Base-by-base conservation (phyloP, 1,140 invertebrate genomes). In the Callitettix versicolor region DNA sequence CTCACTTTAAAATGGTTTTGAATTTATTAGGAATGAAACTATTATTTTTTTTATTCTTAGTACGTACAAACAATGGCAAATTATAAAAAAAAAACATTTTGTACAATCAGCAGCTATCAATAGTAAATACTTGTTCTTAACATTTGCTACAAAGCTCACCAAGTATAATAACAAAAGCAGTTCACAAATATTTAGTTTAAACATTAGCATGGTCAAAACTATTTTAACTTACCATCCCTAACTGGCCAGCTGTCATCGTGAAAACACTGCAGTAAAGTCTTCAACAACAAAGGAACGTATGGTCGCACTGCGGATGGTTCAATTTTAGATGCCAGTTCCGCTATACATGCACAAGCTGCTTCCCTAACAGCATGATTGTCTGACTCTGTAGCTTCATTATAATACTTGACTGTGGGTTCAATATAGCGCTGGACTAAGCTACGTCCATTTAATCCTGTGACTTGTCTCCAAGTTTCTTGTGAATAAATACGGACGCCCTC, bases 171-270 rank as follows among this genome's bases (percentile, higher is more conserved):
- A n/a, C n/a, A n/a, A n/a, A n/a, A n/a, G n/a, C n/a, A n/a, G n/a
- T n/a, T n/a, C n/a, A n/a, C n/a, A n/a, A n/a, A n/a, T n/a, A n/a
- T n/a, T n/a, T n/a, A n/a, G n/a, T n/a, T n/a, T n/a, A n/a, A n/a
- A n/a, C n/a, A n/a, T n/a, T n/a, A n/a, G n/a, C n/a, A n/a, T n/a
- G n/a, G n/a, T n/a, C n/a, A n/a, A n/a, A n/a, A n/a, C n/a, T n/a
- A n/a, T n/a, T 12, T 22, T 22, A 15, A 17, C 38, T 66, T 65
- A 77, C 76, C 74, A 69, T 79, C 77, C 64, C 77, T 63, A 17
- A 79, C 77, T 43, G 77, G 76, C 77, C 77, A 79, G 55, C 73
- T 78, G 53, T 78, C 73, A 69, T 79, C 77, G 59, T 69, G 66
- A 62, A 78, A 79, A 60, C 76, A 78, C 0, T 69, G 60, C 12